phyloP scores from a whole-genome alignment of 2,797 vertebrate species.

The Paedocypris micromegethes region DNA sequence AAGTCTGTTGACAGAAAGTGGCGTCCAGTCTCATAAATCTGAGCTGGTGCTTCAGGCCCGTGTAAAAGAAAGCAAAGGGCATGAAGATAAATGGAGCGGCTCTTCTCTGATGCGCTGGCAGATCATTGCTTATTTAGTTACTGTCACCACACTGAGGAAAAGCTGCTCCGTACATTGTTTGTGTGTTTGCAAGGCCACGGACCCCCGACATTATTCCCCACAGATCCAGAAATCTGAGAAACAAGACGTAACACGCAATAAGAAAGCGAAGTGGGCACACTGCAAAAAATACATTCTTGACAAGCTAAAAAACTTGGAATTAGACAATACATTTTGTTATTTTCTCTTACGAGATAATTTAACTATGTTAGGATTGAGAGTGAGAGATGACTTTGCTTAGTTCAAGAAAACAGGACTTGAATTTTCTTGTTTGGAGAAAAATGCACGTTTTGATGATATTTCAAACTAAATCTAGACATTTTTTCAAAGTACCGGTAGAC shows the following conservation, averaged over 20 bases:
- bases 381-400: no score
- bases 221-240: slow-evolving; percentile 3
- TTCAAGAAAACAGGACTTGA: no score
- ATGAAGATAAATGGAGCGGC: slow-evolving; percentile 60
- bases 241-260: slow-evolving; percentile 1
- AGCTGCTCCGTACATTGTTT: slow-evolving; percentile 51
- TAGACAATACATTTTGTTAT: no score
- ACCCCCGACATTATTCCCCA: background rate
- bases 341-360: no score
- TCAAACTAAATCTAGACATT: no score
- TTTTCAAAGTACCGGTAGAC: no score
- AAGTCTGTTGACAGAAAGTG: slow-evolving; percentile 38
- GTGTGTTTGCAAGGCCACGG: slow-evolving; percentile 35
- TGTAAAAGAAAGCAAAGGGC: slow-evolving; percentile 75
- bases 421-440: no score
- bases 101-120: slow-evolving; percentile 60
- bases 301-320: no score
- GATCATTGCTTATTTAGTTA: slow-evolving; percentile 59
- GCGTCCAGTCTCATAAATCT: slow-evolving; percentile 54
- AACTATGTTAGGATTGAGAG: no score
- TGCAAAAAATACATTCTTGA: no score
- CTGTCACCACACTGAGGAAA: slow-evolving; percentile 51
- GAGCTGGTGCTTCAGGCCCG: slow-evolving; percentile 56
- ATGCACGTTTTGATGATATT: no score
- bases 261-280: background rate